These are phyloP conservation scores for Adelognathus sp. DNA, from an alignment of 2,888 invertebrate genomes.

Conservation along the genomic window DNA sequence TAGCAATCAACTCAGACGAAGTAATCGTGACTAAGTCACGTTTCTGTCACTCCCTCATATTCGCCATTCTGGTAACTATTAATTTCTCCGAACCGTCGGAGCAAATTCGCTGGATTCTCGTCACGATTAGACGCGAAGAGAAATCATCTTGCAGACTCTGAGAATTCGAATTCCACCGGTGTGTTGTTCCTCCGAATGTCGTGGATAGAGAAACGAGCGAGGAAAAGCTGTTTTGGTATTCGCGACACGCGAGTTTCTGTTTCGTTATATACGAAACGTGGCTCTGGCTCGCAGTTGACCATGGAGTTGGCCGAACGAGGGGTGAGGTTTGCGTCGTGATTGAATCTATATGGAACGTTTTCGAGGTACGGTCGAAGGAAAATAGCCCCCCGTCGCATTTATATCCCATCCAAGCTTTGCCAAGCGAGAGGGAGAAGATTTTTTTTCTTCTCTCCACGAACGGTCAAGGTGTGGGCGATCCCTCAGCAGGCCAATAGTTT, in stretches of 20 bases:
- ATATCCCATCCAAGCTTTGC: slow-evolving; percentile 52
- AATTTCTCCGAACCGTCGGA: slow-evolving; percentile 1
- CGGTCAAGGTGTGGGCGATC: slow-evolving; percentile 13
- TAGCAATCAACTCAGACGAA: no score
- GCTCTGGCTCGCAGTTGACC: slow-evolving; percentile 21
- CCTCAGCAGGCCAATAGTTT: slow-evolving; percentile 71
- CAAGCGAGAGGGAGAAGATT: slow-evolving; percentile 5
- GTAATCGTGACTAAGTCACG: no score
- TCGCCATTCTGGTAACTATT: not conserved
- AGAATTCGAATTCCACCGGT: slow-evolving; percentile 8
- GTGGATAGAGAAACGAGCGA: slow-evolving; percentile 5
- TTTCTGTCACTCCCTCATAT: slow-evolving; percentile 11
- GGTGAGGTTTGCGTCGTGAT: slow-evolving; percentile 57
- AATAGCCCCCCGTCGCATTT: slow-evolving; percentile 38
- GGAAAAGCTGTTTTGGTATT: slow-evolving; percentile 72
- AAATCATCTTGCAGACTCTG: not conserved
- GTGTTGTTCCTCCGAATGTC: slow-evolving; percentile 1
- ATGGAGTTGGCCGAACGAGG: not conserved
- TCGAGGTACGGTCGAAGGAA: slow-evolving; percentile 44
- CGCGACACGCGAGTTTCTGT: slow-evolving; percentile 68
- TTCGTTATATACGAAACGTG: slow-evolving; percentile 20
- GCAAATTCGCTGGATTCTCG: slow-evolving; percentile 39
- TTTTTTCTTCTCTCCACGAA: slow-evolving; percentile 12
- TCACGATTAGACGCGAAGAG: slow-evolving; percentile 41
- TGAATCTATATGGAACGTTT: slow-evolving; percentile 60